Percentiles rank a stretch among this genome's conserved stretches.
Evolutionary conservation across 2,113 vertebrate species (phyloP).

Genomic region (Pituophis catenifer): DNA sequence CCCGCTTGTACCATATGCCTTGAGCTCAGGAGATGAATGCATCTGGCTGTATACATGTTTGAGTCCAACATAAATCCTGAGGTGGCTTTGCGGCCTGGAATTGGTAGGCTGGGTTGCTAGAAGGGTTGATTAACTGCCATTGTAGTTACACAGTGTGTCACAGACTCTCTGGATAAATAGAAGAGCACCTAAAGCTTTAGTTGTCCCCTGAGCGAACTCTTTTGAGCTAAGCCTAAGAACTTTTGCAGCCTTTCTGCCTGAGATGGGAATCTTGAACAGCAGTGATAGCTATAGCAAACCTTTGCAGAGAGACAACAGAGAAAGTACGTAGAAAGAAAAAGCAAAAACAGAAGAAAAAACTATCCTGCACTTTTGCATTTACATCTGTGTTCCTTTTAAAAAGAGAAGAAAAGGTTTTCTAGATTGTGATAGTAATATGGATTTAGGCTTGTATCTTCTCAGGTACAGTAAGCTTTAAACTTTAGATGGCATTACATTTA

Average conservation of each 20-base stretch:
- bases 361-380: neutral
- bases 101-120: neutral
- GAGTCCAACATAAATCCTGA: neutral
- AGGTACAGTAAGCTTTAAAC: neutral
- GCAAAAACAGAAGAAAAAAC: neutral
- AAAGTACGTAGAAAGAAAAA: neutral
- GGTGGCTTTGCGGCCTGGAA: neutral
- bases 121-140: neutral
- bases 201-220: neutral
- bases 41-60: neutral
- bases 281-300: too few species aligned
- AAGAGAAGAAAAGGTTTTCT: neutral
- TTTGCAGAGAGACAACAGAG: neutral
- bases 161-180: neutral
- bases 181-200: neutral
- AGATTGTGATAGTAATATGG: neutral
- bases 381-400: too few species aligned
- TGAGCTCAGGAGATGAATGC: neutral
- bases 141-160: neutral
- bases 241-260: neutral
- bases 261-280: neutral
- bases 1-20: neutral
- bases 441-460: neutral
- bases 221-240: neutral
- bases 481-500: constrained; percentile 33